Evolutionary conservation across 2,888 invertebrate genomes (phyloP), one percentile per base, ranked within the genome.

Genomic region (Tyria jacobaeae): DNA sequence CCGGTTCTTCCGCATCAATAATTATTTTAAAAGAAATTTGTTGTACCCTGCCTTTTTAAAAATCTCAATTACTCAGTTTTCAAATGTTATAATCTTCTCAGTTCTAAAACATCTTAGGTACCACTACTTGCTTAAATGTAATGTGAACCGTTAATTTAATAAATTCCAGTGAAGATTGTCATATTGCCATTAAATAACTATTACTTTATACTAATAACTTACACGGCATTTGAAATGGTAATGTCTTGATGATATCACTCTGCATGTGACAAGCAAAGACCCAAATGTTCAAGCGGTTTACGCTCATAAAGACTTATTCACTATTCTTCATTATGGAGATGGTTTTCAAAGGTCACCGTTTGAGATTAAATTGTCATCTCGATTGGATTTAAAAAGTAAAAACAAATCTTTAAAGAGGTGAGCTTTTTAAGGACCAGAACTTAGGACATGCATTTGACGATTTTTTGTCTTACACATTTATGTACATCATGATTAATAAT

Each of bases 141-240:
- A 31, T 31, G 4, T 2, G 27, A 44, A 44, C 12, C 12, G 12
- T 44, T 12, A 3, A 4, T 21, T 10, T 44, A 21, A 21, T 55
- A 55, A 34, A 41, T 25, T 41, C 9, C 48, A n/a, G 34, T 60
- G 48, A 41, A 17, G 21, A 4, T 34, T 34, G 17, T 35, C 47
- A 17, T 35, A 39, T 50, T 50, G 17, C 39, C 39, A 68, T 76
- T 70, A 70, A 75, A 70, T 67, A 70, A 64, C 73, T 67, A 68
- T 73, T 62, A 66, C 63, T 70, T 70, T 72, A 70, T 75, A 41
- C 50, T 57, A 58, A 64, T 52, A 60, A 70, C n/a, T 39, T n/a
- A 73, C 53, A 49, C 35, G 39, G 52, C n/a, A 65, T 74, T 74
- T 76, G 76, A 67, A 76, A 68, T 75, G 63, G 47, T 62, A 75